phyloP scores from a whole-genome alignment of 2,888 invertebrate genomes.

The Nephrotoma appendiculata region DNA sequence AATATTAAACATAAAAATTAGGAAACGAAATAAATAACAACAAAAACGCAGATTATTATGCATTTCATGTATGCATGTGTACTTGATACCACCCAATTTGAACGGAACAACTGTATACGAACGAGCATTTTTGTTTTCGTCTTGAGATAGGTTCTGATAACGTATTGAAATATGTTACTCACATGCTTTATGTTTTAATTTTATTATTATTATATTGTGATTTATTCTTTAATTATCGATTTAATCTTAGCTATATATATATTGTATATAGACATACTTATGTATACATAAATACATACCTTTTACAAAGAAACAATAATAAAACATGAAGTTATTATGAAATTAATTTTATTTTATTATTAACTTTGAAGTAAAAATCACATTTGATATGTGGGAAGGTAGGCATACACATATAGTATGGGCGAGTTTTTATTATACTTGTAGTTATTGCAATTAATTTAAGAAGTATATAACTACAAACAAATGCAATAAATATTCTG shows the following conservation, averaged over 20 bases:
- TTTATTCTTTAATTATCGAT: neutral
- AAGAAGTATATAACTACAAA: neutral
- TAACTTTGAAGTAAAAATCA: neutral
- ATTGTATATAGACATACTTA: no score
- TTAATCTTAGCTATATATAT: neutral
- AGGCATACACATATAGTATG: neutral
- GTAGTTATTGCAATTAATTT: neutral
- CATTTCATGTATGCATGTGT: neutral
- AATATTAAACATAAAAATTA: neutral
- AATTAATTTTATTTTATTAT: neutral
- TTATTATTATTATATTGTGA: neutral
- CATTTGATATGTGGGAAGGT: neutral
- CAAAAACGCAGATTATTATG: neutral
- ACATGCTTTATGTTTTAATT: neutral
- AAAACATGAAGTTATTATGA: neutral
- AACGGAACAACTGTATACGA: neutral
- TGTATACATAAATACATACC: neutral
- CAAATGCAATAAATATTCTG: neutral
- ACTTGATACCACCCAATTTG: neutral
- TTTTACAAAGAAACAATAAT: neutral
- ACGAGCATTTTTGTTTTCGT: neutral
- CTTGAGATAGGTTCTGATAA: neutral
- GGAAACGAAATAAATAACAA: neutral
- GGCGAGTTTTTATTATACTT: no score
- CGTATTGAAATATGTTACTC: neutral